Evolutionary conservation across 1,140 invertebrate species (phyloP), one percentile per base, ranked within the genome.

Genomic region (Ceratina calcarata): DNA sequence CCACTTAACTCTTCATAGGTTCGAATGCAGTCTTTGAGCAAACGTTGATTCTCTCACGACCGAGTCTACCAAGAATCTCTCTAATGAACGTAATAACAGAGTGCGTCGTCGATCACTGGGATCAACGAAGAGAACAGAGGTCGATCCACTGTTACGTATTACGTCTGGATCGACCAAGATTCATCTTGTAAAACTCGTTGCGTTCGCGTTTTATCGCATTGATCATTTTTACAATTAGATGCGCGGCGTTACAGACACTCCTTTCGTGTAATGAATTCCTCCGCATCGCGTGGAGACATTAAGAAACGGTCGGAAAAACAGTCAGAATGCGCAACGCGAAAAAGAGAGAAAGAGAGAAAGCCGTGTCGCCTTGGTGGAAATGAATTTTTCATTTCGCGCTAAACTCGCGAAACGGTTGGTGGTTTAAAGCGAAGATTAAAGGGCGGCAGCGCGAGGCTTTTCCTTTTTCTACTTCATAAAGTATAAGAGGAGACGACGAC

Each of bases 351-450:
- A 37, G 67, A 20, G 77, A 69, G 80, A 68, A 75, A 76, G 77
- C 70, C 75, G 64, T 72, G 82, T 83, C 82, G 72, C 83, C 81
- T 72, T 49, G 70, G 80, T 87, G 82, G 85, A 87, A 87, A 91
- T 90, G 89, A 89, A 89, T 87, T 88, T 88, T 88, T 88, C 86
- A 88, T 88, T 85, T 84, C 78, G 82, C 86, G 81, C 86, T 86
- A 88, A 88, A 88, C 83, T 86, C 86, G 89, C 89, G 85, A 88
- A 88, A 89, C 88, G 86, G 79, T 87, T 86, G 83, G 87, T 86
- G 86, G 85, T 87, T 89, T 87, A 88, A 87, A 87, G 83, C 85
- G 85, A 86, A 89, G 88, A 89, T 89, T 88, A 89, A 89, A 89
- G 88, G 87, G 84, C 80, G 76, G 68, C 73, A 73, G 66, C 79